Conservation (phyloP, 2,113 vertebrate genomes). For the Indicator indicator region DNA sequence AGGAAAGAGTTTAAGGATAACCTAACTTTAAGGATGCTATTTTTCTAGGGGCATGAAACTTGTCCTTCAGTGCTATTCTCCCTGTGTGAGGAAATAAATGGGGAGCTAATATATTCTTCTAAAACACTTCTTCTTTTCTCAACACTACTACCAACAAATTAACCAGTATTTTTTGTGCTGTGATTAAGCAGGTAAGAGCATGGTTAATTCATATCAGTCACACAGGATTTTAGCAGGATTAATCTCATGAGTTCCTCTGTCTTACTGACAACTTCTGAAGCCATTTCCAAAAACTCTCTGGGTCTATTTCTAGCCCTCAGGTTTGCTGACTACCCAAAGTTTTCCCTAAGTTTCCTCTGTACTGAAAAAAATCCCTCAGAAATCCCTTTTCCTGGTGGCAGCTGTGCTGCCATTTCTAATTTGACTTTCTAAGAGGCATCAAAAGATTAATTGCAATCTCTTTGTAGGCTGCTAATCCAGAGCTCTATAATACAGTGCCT, state of each 20-base stretch:
- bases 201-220: background rate
- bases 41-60: background rate
- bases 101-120: background rate
- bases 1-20: background rate
- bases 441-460: slow-evolving; percentile 61
- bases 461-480: slow-evolving; percentile 46
- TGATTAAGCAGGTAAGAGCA: background rate
- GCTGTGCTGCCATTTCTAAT: slow-evolving; percentile 35
- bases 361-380: background rate
- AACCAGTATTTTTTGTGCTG: background rate
- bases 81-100: background rate
- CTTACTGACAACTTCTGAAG: background rate
- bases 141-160: background rate
- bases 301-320: background rate
- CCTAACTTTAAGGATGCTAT: background rate
- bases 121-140: background rate
- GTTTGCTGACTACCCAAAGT: background rate
- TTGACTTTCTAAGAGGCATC: slow-evolving; percentile 45
- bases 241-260: background rate
- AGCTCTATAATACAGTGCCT: background rate
- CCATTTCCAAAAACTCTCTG: background rate
- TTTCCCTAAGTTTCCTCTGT: background rate
- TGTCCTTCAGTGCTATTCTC: background rate
- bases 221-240: background rate
- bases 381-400: background rate